Conservation (phyloP, 2,888 invertebrate genomes). For the Plagiodera versicolora region DNA sequence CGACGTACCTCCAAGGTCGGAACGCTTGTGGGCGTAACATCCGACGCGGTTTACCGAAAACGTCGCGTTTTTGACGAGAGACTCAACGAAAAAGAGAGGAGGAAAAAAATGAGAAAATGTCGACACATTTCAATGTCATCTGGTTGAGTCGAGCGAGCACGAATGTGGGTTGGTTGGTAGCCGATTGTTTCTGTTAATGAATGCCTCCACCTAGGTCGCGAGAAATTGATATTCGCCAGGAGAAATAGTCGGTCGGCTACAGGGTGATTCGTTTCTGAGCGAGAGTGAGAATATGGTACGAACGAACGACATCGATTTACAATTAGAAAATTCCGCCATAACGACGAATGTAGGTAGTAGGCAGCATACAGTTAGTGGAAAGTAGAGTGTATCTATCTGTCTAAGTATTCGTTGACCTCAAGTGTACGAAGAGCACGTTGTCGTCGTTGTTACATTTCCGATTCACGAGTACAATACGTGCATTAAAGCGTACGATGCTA, state of each 20-base stretch:
- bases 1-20: no score
- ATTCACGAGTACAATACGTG: no score
- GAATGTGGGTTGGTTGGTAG: no score
- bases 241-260: background rate
- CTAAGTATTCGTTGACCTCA: constrained; percentile 21
- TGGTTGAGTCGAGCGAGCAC: background rate
- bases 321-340: background rate
- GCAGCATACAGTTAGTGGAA: constrained; percentile 26
- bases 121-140: background rate
- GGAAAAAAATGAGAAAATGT: background rate
- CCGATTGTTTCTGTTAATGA: background rate
- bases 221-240: background rate
- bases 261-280: no score
- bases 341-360: constrained; percentile 20
- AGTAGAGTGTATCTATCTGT: constrained; percentile 20
- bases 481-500: no score
- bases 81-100: background rate
- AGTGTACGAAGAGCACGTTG: no score
- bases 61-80: background rate
- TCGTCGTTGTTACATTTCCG: no score
- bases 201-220: background rate
- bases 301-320: background rate
- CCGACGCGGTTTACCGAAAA: constrained; percentile 29
- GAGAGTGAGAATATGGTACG: background rate
- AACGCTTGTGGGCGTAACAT: constrained; percentile 34